A percentile compares a stretch with the other conserved stretches of the same genome.
These are phyloP conservation scores for Melospiza melodia DNA, from an alignment of 2,113 vertebrate genomes.

Conservation along the genomic window DNA sequence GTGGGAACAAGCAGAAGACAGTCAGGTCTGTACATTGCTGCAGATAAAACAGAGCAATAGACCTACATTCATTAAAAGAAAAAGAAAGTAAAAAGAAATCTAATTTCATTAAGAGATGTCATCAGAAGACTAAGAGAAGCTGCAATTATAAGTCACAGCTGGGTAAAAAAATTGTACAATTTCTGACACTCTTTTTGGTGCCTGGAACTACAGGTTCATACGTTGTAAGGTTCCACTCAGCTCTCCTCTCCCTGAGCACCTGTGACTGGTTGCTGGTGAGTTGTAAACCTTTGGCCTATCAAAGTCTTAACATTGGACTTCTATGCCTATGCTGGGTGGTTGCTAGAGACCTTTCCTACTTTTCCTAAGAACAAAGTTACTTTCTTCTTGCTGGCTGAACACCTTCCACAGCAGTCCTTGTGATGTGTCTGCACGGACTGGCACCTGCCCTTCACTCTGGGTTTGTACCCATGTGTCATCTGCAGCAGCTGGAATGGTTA, in stretches of 20 bases:
- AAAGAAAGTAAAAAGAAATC: accelerated
- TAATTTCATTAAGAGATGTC: background rate
- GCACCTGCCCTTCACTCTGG: background rate
- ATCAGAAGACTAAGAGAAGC: background rate
- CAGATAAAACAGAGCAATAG: background rate
- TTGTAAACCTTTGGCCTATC: background rate
- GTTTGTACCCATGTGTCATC: accelerated
- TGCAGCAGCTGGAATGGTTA: background rate
- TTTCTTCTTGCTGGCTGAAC: background rate
- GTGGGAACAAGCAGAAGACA: background rate
- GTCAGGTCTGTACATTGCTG: background rate
- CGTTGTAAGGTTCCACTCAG: background rate
- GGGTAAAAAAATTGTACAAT: background rate
- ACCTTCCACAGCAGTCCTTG: background rate
- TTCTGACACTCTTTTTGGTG: background rate
- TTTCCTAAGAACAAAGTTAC: background rate
- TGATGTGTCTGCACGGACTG: background rate
- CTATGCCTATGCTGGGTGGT: background rate
- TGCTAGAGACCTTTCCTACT: background rate
- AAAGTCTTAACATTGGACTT: background rate
- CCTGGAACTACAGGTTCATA: background rate
- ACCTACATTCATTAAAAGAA: background rate
- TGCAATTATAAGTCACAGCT: background rate
- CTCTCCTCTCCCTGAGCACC: background rate
- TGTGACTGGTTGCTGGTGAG: accelerated